phyloP scores from a whole-genome alignment of 2,797 vertebrate genomes.

The Sphaeramia orbicularis region DNA sequence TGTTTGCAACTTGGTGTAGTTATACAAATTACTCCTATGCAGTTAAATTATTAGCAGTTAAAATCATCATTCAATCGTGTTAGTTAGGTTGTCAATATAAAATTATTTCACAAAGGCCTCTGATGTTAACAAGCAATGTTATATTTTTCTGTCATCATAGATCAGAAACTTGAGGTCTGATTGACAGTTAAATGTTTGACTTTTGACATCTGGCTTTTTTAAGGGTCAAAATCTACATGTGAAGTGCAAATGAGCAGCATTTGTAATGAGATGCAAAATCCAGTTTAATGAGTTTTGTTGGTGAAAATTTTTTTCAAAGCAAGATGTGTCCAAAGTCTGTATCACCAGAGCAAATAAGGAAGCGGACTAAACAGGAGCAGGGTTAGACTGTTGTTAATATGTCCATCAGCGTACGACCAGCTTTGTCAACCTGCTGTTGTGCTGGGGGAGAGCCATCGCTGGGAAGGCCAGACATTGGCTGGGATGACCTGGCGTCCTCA shows the following conservation, averaged over 20 bases:
- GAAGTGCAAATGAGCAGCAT: too few species aligned
- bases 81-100: constrained; percentile 39
- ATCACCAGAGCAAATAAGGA: constrained; percentile 37
- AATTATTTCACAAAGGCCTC: neutral
- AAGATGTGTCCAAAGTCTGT: constrained; percentile 52
- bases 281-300: neutral
- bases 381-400: constrained; percentile 74
- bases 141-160: constrained; percentile 20
- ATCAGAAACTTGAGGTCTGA: constrained; percentile 27
- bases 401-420: constrained; percentile 61
- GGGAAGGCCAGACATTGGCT: constrained; percentile 77
- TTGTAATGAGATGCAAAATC: too few species aligned
- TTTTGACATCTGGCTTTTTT: constrained; percentile 50
- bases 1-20: constrained; percentile 3
- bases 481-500: constrained; percentile 78
- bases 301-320: constrained; percentile 20
- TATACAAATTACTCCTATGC: constrained; percentile 8
- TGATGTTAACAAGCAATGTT: constrained; percentile 43
- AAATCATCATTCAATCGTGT: constrained; percentile 25
- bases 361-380: constrained; percentile 31
- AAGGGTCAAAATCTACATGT: too few species aligned
- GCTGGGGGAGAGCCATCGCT: constrained; percentile 74
- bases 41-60: constrained; percentile 27
- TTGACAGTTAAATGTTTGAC: constrained; percentile 45
- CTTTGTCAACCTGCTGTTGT: constrained; percentile 78